Evolutionary conservation across 1,140 invertebrate species (phyloP), one percentile per base, ranked within the genome.

Genomic region (Pseudomyrmex flavicornis): DNA sequence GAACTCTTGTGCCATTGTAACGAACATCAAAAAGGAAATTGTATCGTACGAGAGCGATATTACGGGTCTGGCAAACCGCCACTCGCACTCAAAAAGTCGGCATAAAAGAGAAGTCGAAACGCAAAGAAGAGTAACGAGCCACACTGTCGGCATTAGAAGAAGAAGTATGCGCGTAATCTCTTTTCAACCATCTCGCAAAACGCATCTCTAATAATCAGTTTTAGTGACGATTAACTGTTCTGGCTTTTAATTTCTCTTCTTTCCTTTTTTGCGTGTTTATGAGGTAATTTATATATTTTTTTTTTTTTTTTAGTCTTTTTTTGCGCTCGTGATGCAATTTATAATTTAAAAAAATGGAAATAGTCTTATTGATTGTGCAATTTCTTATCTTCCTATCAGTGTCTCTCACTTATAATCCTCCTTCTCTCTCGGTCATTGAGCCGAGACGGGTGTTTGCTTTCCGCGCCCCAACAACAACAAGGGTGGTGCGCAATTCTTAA

Each of bases 401-500:
- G 10, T 82, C 20, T 22, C 17, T 82, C 8, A 61, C n/a, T 83
- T 58, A 22, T 52, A 52, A 12, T 50, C 62, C 58, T 35, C 48
- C 20, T 74, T 74, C 68, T 85, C 26, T 83, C 76, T 72, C 80
- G 35, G 58, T 66, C 46, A 58, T 72, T 48, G 80, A 75, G 87
- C 70, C 26, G 65, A 26, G 82, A 61, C 83, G 59, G 65, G 68
- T 91, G 89, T 92, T 91, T 92, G 89, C 91, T 91, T 90, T 87
- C 80, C 79, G 70, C 80, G 76, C 74, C 86, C 89, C 88, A 84
- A 91, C 87, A 86, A 85, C 75, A 73, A 76, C 65, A 50, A 88
- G 87, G 85, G 85, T 88, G 76, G 83, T 70, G 61, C 59, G n/a
- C 73, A 56, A 68, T 68, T 91, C 90, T 90, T 90, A 90, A 91